Evolutionary conservation across 30 jellyfish, hydroid and myxozoan species (phyloP).

Genomic region (Clytia hemisphaerica): DNA sequence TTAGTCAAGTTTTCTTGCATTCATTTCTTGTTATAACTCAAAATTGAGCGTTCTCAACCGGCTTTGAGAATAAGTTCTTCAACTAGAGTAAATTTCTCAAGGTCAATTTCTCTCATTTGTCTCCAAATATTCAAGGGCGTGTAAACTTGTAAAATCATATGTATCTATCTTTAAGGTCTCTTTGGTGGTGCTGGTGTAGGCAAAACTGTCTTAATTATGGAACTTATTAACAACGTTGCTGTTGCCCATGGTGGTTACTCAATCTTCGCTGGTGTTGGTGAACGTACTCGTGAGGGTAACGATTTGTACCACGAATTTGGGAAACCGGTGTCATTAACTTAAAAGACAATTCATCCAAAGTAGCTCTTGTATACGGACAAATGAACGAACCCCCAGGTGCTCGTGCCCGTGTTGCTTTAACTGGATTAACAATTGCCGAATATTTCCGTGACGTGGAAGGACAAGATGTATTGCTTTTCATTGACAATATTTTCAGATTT

Average conservation of each 20-base stretch:
- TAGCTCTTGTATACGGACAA: constrained; percentile 26
- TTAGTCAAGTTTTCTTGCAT: too few species aligned
- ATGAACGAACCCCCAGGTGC: constrained; percentile 50
- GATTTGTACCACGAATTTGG: constrained; percentile 20
- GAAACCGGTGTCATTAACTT: neutral
- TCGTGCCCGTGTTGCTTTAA: constrained; percentile 20
- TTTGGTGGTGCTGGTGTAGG: constrained; percentile 57
- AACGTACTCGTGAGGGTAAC: constrained; percentile 35
- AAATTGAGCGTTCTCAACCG: too few species aligned
- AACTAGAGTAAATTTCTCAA: too few species aligned
- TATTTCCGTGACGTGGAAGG: constrained; percentile 22
- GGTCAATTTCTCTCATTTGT: too few species aligned
- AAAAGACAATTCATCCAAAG: constrained; percentile 5
- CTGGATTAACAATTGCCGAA: constrained; percentile 34
- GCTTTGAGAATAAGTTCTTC: too few species aligned
- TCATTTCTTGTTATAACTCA: too few species aligned
- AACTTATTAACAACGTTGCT: constrained; percentile 23
- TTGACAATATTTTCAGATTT: constrained; percentile 25
- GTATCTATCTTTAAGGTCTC: too few species aligned
- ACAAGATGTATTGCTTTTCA: constrained; percentile 26
- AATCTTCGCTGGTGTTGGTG: constrained; percentile 43
- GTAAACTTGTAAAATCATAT: too few species aligned
- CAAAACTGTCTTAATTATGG: constrained; percentile 22
- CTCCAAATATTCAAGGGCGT: too few species aligned
- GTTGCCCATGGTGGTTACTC: constrained; percentile 18